A percentile compares a stretch with the other conserved stretches of the same genome.
Evolutionary conservation across 2,888 invertebrate genomes (phyloP).

Genomic region (Diplolepis rosae): DNA sequence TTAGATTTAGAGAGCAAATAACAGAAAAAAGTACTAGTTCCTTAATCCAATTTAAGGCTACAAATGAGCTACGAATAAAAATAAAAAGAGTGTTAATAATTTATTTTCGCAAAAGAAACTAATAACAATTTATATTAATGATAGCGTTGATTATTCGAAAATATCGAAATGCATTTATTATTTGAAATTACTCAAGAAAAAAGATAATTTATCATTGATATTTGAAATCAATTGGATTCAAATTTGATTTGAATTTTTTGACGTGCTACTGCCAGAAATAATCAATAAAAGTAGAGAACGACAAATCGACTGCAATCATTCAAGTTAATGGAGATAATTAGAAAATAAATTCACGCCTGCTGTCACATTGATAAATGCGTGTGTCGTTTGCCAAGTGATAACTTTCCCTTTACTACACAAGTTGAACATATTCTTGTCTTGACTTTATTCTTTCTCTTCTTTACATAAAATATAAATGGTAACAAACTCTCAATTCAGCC

Average conservation of each 20-base stretch:
- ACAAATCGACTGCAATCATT: not conserved
- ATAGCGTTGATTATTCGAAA: too few relatives aligned
- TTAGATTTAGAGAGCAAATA: too few relatives aligned
- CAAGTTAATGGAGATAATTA: not conserved
- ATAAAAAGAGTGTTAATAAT: too few relatives aligned
- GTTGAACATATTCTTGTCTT: not conserved
- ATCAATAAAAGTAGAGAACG: not conserved
- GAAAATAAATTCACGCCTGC: not conserved
- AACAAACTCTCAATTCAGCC: too few relatives aligned
- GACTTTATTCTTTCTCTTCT: not conserved
- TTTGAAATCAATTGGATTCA: not conserved
- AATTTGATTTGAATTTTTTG: not conserved
- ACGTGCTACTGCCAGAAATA: not conserved
- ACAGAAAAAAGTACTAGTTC: too few relatives aligned
- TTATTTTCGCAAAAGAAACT: too few relatives aligned
- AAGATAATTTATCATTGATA: not conserved
- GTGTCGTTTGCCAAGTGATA: not conserved
- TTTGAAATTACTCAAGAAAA: not conserved
- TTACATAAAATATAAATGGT: too few relatives aligned
- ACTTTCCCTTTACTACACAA: not conserved
- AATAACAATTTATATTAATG: too few relatives aligned
- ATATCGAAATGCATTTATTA: too few relatives aligned
- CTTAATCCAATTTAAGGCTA: too few relatives aligned
- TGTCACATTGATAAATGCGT: not conserved
- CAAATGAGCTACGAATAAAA: too few relatives aligned